These are phyloP conservation scores for Polyploca ridens DNA, from an alignment of 2,888 invertebrate genomes.

Conservation along the genomic window DNA sequence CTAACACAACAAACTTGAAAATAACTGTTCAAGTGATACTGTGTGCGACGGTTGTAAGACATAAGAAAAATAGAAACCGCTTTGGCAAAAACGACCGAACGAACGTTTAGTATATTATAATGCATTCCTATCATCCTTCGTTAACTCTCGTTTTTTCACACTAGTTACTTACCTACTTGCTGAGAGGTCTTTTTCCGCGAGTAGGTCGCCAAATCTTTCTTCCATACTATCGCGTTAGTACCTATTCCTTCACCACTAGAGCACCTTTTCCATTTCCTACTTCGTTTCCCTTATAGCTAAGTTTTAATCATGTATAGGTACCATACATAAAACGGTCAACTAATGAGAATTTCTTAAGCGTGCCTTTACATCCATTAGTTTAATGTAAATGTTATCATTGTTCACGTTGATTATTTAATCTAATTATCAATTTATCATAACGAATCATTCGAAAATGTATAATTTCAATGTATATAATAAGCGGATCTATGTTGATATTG, in stretches of 20 bases:
- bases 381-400: constrained; percentile 46
- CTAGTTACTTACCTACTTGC: too few relatives aligned
- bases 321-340: constrained; percentile 4
- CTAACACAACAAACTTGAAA: constrained; percentile 4
- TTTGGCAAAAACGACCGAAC: constrained; percentile 58
- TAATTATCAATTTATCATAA: constrained; percentile 36
- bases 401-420: constrained; percentile 38
- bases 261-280: constrained; percentile 13
- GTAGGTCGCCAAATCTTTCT: constrained; percentile 17
- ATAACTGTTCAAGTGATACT: not conserved
- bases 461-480: constrained; percentile 46
- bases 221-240: not conserved
- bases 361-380: constrained; percentile 58
- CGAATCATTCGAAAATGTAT: constrained; percentile 30
- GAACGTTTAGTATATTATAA: constrained; percentile 35
- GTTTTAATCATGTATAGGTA: constrained; percentile 16
- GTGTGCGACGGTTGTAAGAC: not conserved
- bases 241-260: not conserved
- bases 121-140: constrained; percentile 42
- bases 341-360: constrained; percentile 34
- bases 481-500: constrained; percentile 29
- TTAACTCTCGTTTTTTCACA: constrained; percentile 24
- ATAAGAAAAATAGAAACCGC: constrained; percentile 17
- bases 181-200: not conserved
- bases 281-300: constrained; percentile 16